Conservation (phyloP, 2,888 invertebrate genomes). For the Xestia xanthographa region DNA sequence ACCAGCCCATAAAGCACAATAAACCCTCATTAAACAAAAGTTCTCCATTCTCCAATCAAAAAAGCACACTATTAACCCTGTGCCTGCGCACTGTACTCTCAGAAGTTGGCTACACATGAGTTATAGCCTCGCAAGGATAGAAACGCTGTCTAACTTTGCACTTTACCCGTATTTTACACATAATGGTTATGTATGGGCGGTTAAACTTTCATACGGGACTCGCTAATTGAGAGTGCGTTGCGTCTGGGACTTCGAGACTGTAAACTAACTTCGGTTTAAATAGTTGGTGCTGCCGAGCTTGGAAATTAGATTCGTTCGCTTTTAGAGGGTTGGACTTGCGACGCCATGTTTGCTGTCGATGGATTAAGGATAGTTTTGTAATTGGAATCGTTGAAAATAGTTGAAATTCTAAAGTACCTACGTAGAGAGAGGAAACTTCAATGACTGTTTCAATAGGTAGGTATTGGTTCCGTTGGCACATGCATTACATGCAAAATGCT, state of each 20-base stretch:
- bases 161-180: conserved; percentile 89
- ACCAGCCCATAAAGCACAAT: conserved; percentile 24
- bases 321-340: conserved; percentile 45
- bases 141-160: conserved; percentile 88
- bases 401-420: neutral
- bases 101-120: conserved; percentile 87
- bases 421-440: neutral
- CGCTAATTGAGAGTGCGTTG: conserved; percentile 87
- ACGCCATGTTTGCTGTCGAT: conserved; percentile 38
- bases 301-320: conserved; percentile 71
- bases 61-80: conserved; percentile 43
- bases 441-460: neutral
- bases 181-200: conserved; percentile 88
- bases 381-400: conserved; percentile 38
- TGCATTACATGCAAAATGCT: neutral
- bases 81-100: conserved; percentile 76
- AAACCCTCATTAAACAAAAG: conserved; percentile 22
- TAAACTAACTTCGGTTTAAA: conserved; percentile 64
- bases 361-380: conserved; percentile 31
- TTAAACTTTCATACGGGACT: conserved; percentile 83
- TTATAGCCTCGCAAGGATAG: conserved; percentile 89
- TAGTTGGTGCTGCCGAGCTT: conserved; percentile 55
- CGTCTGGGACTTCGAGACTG: conserved; percentile 71
- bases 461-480: neutral
- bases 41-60: conserved; percentile 46